Base-by-base conservation (phyloP, 1,140 invertebrate genomes). In the Lanistes nyassanus region DNA sequence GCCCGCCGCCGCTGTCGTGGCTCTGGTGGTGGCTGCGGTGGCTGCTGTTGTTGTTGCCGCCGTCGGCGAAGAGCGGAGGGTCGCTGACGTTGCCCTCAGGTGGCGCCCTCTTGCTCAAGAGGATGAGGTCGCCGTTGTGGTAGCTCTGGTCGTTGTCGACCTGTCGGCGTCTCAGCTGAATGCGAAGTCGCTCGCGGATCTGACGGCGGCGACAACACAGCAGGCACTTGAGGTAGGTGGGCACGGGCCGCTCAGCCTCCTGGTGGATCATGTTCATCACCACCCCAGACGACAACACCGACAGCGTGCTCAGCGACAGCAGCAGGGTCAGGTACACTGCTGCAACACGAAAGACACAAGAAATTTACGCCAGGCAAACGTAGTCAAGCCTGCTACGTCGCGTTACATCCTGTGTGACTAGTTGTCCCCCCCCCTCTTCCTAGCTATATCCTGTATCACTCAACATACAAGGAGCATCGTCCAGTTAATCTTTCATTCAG, bases 261-360 rank as follows among this genome's bases (percentile, higher is more conserved):
- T 80, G 76, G 53, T 84, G 81, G 51, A 83, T 79, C 72, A 81
- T 79, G 68, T 83, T 80, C 70, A 84, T 78, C 19, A 84, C 83
- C 26, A 82, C 58, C 6, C 82, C 83, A 9, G 83, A 83, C 3
- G 83, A 84, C 68, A 82, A 74, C 29, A 84, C 83, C 7, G 83
- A 84, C 66, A 84, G 68, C 31, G 81, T 82, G 67, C 81, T 83
- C 65, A 84, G 74, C 3, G 83, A 79, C 67, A 84, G 74, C 36
- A 84, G 60, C 3, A 82, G 66, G 21, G 83, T 84, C 26, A 84
- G 62, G 70, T 84, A 84, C n/a, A 84, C 80, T 47, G 83, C 83
- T 84, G 74, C 42, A 60, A 68, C 60, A 53, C 13, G 19, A 74
- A n/a, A 47, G 64, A n/a, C n/a, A n/a, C n/a, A n/a, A n/a, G n/a